Percentiles rank a stretch among this genome's conserved stretches.
Evolutionary conservation across 2,113 vertebrate genomes (phyloP).

Genomic region (Pica pica): DNA sequence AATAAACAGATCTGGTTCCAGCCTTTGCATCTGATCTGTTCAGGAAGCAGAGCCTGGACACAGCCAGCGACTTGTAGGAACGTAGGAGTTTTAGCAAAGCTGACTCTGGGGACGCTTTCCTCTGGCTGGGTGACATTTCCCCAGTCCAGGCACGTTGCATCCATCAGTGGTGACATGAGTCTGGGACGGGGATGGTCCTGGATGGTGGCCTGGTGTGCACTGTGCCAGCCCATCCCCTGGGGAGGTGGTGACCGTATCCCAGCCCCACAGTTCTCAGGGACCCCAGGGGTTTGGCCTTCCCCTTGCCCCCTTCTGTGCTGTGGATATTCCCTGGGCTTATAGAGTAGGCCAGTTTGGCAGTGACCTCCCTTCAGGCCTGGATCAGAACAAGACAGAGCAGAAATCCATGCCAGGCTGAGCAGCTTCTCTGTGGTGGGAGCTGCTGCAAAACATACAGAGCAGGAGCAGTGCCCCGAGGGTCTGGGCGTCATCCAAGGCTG

Average conservation of each 20-base stretch:
- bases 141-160: not conserved
- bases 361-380: not conserved
- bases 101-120: not conserved
- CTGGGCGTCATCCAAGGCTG: not conserved
- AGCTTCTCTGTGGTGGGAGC: not conserved
- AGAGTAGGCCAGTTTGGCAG: not conserved
- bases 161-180: not conserved
- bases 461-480: not conserved
- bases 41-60: not conserved
- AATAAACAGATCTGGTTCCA: not conserved
- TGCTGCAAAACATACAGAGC: not conserved
- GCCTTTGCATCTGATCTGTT: not conserved
- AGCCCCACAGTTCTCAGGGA: not conserved
- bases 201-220: not conserved
- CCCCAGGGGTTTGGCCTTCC: accelerated
- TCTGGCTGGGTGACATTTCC: not conserved
- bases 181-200: not conserved
- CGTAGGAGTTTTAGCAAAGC: not conserved
- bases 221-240: accelerated
- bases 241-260: not conserved
- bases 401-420: not conserved
- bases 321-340: not conserved
- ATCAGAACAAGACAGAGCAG: accelerated
- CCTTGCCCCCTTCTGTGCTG: not conserved
- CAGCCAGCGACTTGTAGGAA: not conserved